These are phyloP conservation scores for Polyergus mexicanus DNA, from an alignment of 1,140 invertebrate species.

Conservation along the genomic window DNA sequence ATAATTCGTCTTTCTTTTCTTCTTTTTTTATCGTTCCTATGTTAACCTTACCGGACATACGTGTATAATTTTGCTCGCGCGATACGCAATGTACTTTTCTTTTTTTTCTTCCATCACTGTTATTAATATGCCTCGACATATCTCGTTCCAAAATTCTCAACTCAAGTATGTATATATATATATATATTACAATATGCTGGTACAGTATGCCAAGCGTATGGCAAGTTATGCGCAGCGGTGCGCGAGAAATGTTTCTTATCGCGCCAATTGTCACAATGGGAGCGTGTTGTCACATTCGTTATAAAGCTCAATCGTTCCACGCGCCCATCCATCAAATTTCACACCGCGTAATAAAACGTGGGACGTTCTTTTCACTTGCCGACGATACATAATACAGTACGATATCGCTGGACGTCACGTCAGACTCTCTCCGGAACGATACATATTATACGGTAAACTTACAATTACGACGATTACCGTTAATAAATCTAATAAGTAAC, in stretches of 20 bases:
- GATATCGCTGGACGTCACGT: neutral
- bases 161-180: neutral
- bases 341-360: neutral
- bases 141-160: neutral
- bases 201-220: neutral
- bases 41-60: neutral
- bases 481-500: conserved; percentile 30
- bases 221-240: neutral
- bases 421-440: neutral
- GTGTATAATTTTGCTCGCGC: neutral
- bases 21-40: neutral
- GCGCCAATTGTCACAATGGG: neutral
- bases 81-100: neutral
- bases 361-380: neutral
- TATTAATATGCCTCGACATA: neutral
- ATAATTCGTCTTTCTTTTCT: neutral
- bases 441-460: conserved; percentile 28
- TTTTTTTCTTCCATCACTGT: neutral
- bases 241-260: neutral
- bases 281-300: neutral
- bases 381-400: neutral
- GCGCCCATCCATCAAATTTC: neutral
- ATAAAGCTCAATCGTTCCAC: neutral
- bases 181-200: conserved; percentile 2
- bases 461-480: conserved; percentile 16